A percentile compares a stretch with the other conserved stretches of the same genome.
phyloP scores from a whole-genome alignment of 1,140 invertebrate genomes.

The Drosophila repletoides region DNA sequence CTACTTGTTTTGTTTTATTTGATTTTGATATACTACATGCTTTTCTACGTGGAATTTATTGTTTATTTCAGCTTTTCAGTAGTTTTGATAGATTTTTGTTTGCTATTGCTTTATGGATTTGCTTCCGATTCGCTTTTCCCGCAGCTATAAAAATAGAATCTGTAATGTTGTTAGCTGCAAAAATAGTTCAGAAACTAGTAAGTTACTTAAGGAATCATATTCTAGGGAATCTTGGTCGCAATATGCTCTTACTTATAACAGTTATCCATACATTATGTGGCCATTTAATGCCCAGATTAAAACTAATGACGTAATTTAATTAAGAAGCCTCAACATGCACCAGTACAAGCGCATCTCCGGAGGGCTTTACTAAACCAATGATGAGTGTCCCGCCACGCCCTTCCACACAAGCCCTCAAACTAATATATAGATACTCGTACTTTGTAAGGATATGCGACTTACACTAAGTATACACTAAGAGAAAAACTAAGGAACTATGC shows the following conservation, averaged over 20 bases:
- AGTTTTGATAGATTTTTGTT: slow-evolving; percentile 7
- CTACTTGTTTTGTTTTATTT: slow-evolving; percentile 4
- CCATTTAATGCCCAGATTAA: slow-evolving; percentile 57
- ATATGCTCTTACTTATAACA: too few species aligned
- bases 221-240: too few species aligned
- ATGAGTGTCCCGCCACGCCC: slow-evolving; percentile 46
- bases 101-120: slow-evolving; percentile 10
- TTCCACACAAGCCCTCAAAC: background rate
- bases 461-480: slow-evolving; percentile 46
- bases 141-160: background rate
- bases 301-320: slow-evolving; percentile 73
- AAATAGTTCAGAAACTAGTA: too few species aligned
- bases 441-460: slow-evolving; percentile 33
- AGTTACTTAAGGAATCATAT: too few species aligned
- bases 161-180: background rate
- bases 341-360: slow-evolving; percentile 37
- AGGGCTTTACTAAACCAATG: slow-evolving; percentile 56
- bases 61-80: slow-evolving; percentile 9
- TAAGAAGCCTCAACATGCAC: slow-evolving; percentile 48
- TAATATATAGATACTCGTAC: background rate
- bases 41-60: too few species aligned
- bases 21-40: too few species aligned
- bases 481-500: too few species aligned
- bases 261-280: slow-evolving; percentile 19
- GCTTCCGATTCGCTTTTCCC: background rate